A percentile compares a stretch with the other conserved stretches of the same genome.
Conservation (phyloP, 1,140 invertebrate genomes). For the Aphis gossypii region DNA sequence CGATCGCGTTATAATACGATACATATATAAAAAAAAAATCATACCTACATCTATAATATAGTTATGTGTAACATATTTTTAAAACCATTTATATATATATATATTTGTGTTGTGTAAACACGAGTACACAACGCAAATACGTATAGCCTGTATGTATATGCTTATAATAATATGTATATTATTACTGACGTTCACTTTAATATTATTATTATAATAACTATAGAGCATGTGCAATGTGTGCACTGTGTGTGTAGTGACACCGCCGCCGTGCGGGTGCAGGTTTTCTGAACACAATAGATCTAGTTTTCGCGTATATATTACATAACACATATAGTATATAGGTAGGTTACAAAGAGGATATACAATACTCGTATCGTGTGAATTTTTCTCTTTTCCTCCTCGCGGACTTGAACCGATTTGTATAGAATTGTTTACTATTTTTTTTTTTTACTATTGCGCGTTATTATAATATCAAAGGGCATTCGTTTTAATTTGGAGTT, state of each 20-base stretch:
- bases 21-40: neutral
- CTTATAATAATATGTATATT: neutral
- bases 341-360: neutral
- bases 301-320: neutral
- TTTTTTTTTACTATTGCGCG: neutral
- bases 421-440: neutral
- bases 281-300: constrained; percentile 6
- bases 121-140: too few species aligned
- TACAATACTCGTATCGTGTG: neutral
- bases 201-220: constrained; percentile 1
- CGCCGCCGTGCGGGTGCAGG: neutral
- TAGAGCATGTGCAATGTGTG: neutral
- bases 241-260: neutral
- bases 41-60: too few species aligned
- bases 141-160: too few species aligned
- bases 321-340: neutral
- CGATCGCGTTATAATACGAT: neutral
- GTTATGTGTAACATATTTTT: neutral
- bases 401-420: neutral
- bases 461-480: neutral
- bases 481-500: neutral
- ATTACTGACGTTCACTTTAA: neutral
- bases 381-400: neutral
- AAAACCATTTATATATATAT: neutral
- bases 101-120: too few species aligned